Conservation (phyloP, 2,888 invertebrate species). For the Xylota sylvarum region DNA sequence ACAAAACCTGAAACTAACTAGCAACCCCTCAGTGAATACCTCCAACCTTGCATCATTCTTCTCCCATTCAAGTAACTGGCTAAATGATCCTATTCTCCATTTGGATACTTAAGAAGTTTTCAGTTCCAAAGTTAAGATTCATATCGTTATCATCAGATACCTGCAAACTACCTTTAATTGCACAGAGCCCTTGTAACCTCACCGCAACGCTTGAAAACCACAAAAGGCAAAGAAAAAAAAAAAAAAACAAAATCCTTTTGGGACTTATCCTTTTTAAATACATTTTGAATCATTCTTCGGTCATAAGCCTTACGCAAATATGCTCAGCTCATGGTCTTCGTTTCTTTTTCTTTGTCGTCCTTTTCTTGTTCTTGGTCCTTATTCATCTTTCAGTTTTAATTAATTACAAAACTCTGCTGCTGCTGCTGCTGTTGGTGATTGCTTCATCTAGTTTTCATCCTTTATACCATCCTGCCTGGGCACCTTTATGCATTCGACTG, state of each 20-base stretch:
- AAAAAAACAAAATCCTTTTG: constrained; percentile 11
- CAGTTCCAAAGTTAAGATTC: not conserved
- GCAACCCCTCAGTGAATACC: too few relatives aligned
- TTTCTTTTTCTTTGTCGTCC: not conserved
- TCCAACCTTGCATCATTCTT: too few relatives aligned
- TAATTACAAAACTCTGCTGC: constrained; percentile 71
- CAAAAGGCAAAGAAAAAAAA: constrained; percentile 11
- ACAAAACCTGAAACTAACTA: too few relatives aligned
- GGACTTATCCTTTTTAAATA: constrained; percentile 59
- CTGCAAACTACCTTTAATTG: constrained; percentile 32
- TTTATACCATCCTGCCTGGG: constrained; percentile 14
- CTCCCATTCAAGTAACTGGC: not conserved
- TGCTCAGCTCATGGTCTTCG: constrained; percentile 13
- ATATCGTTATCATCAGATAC: not conserved
- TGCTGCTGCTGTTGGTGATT: constrained; percentile 67
- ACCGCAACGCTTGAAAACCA: constrained; percentile 23
- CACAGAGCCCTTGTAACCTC: constrained; percentile 1
- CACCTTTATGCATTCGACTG: constrained; percentile 48
- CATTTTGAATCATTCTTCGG: constrained; percentile 57
- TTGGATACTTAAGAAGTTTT: not conserved
- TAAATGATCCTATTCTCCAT: not conserved
- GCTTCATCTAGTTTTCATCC: constrained; percentile 53
- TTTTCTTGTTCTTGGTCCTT: constrained; percentile 15
- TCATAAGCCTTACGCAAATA: constrained; percentile 58
- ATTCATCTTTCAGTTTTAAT: constrained; percentile 73